Conservation (phyloP, 2,797 vertebrate species). For the Silurus lanzhouensis region DNA sequence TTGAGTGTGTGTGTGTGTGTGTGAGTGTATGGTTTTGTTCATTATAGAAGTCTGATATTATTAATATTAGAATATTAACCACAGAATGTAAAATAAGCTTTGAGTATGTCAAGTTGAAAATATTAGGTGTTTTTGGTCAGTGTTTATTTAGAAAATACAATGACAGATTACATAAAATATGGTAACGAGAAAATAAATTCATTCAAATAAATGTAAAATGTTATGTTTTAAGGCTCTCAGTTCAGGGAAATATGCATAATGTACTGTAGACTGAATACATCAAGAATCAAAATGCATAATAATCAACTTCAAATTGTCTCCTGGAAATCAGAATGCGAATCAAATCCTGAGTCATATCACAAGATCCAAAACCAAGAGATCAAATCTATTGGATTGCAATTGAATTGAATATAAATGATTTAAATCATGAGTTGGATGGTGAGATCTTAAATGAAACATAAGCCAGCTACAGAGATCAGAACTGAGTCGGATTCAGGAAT, state of each 20-base stretch:
- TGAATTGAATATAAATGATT: no score
- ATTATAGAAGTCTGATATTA: no score
- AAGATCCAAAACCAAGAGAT: no score
- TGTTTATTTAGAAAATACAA: no score
- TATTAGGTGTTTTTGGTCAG: no score
- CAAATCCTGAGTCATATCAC: background rate
- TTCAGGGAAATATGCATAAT: background rate
- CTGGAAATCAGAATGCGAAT: background rate
- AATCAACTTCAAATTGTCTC: background rate
- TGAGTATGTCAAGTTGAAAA: background rate
- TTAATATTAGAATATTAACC: background rate
- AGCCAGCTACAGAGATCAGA: background rate
- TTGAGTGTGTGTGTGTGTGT: no score
- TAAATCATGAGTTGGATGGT: background rate
- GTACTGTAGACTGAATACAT: background rate
- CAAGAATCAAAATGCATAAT: background rate
- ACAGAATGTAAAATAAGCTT: background rate
- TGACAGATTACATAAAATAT: background rate
- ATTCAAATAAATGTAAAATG: background rate
- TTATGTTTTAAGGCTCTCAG: background rate
- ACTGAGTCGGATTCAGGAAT: background rate
- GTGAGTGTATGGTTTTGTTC: no score
- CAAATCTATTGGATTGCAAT: no score
- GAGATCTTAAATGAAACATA: background rate
- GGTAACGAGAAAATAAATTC: background rate